Evolutionary conservation across 1,140 invertebrate species (phyloP).

Genomic region (Diachasma alloeum): DNA sequence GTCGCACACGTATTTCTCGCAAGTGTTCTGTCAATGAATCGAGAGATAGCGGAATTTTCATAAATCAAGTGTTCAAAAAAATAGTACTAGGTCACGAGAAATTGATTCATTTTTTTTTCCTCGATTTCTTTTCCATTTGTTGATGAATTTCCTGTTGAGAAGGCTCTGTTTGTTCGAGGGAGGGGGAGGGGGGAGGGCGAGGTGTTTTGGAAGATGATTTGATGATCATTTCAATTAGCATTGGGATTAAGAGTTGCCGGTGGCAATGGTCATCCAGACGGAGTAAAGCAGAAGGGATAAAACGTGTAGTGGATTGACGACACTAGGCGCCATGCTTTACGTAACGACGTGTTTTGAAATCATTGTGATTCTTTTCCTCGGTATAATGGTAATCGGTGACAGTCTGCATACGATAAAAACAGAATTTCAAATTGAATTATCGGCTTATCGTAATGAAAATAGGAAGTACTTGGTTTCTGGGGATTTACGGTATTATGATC

Average conservation of each 20-base stretch:
- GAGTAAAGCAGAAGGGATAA: neutral
- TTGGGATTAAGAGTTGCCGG: neutral
- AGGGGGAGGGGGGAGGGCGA: no score
- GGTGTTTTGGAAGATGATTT: no score
- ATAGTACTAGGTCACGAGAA: no score
- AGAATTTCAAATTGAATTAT: neutral
- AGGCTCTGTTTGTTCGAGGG: no score
- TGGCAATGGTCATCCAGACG: neutral
- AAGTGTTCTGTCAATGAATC: no score
- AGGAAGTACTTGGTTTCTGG: neutral
- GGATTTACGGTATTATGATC: no score
- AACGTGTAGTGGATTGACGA: neutral
- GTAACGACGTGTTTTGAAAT: neutral
- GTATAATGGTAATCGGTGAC: neutral
- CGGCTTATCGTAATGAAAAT: neutral
- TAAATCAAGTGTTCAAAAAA: no score
- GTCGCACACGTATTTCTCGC: no score
- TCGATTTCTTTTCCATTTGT: no score
- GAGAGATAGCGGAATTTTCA: no score
- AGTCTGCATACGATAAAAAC: neutral
- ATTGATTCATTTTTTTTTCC: no score
- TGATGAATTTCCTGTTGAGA: no score
- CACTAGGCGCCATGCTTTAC: neutral
- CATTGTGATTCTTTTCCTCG: neutral
- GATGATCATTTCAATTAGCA: neutral